Conservation (phyloP, 1,140 invertebrate genomes). For the Wasmannia auropunctata region DNA sequence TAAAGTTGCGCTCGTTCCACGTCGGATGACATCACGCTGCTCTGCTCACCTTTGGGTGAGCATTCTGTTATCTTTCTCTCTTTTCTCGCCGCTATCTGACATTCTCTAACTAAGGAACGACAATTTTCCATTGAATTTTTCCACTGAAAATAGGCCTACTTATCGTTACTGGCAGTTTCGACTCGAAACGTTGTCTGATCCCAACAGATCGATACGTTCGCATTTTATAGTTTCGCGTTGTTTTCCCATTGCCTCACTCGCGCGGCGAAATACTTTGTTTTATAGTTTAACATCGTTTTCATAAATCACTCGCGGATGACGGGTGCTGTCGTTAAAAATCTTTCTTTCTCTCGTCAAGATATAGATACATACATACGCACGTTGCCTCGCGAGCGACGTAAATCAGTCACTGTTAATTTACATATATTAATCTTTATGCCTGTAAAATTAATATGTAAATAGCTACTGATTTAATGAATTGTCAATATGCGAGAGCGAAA, state of each 20-base stretch:
- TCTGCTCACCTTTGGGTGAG: slow-evolving; percentile 47
- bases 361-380: background rate
- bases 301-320: slow-evolving; percentile 21
- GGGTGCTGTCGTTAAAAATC: slow-evolving; percentile 1
- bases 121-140: too few relatives aligned
- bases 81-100: background rate
- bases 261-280: background rate
- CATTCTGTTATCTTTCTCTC: slow-evolving; percentile 37
- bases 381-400: slow-evolving; percentile 14
- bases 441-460: slow-evolving; percentile 51
- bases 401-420: slow-evolving; percentile 45
- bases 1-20: slow-evolving; percentile 60
- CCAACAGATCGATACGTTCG: background rate
- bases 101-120: slow-evolving; percentile 65
- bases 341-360: background rate
- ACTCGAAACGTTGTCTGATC: slow-evolving; percentile 32
- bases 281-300: slow-evolving; percentile 29
- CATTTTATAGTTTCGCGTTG: background rate
- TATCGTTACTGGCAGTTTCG: slow-evolving; percentile 72
- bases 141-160: slow-evolving; percentile 69
- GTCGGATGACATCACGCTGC: slow-evolving; percentile 70
- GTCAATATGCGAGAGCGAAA: background rate
- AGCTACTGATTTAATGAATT: slow-evolving; percentile 21
- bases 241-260: background rate
- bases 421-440: slow-evolving; percentile 48